These are phyloP conservation scores for Podotricha telesiphe DNA, from an alignment of 2,888 invertebrate species.

Conservation along the genomic window DNA sequence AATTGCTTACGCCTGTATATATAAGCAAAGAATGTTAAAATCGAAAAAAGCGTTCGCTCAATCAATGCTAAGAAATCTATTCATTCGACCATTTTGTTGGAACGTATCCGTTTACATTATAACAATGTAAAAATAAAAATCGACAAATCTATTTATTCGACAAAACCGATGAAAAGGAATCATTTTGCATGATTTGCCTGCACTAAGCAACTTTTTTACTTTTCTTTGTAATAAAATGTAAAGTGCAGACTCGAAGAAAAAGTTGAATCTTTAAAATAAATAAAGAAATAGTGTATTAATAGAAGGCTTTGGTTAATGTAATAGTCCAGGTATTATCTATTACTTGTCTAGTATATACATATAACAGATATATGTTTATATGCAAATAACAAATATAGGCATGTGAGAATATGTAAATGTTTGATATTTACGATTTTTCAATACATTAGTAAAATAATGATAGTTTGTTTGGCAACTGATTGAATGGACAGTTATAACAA, in stretches of 20 bases:
- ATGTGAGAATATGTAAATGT: background rate
- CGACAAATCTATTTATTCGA: conserved; percentile 41
- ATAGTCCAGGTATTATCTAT: no score
- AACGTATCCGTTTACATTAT: conserved; percentile 48
- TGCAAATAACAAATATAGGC: background rate
- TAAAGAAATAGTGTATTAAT: no score
- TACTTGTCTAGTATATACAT: background rate
- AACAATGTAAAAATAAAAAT: conserved; percentile 45
- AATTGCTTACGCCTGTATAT: background rate
- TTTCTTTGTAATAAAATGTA: background rate
- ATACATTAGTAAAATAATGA: background rate
- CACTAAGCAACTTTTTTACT: background rate
- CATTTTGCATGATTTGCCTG: conserved; percentile 38
- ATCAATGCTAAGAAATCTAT: conserved; percentile 5
- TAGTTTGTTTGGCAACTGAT: background rate
- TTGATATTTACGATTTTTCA: background rate
- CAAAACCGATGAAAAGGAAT: conserved; percentile 48
- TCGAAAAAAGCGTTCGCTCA: background rate
- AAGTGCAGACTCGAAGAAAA: background rate
- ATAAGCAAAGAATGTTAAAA: background rate
- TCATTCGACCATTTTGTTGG: conserved; percentile 31
- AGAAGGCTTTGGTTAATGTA: no score
- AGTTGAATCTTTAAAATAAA: no score
- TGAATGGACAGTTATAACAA: conserved; percentile 5
- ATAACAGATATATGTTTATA: background rate